Evolutionary conservation across 2,888 invertebrate genomes (phyloP), one percentile per base, ranked within the genome.

Genomic region (Agrotis exclamationis): DNA sequence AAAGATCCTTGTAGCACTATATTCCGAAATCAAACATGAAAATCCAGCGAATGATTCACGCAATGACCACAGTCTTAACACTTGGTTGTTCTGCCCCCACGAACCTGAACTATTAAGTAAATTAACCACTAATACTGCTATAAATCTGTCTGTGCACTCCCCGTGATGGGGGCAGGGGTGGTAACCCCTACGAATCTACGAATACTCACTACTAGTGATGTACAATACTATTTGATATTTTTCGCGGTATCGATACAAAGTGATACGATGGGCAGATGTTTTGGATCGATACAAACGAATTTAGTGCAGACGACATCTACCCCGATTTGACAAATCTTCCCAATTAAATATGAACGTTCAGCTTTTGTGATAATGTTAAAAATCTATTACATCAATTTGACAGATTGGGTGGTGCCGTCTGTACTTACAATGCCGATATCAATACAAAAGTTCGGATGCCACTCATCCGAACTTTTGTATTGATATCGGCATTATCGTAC

Each of bases 111-210:
- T 89, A 88, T 89, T 89, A 90, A 90, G 83, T 89, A 87, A 90
- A 91, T 91, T 89, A 92, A 85, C 87, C 80, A 82, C 83, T 85
- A 91, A 88, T 87, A 86, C 79, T 69, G 63, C 83, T 72, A 88
- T 91, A 91, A 90, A 92, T 92, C 91, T 86, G 86, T 88, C 87
- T 85, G 78, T 86, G 86, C 89, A 89, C 88, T 88, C 85, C 70
- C 64, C 66, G 63, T 86, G 85, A 87, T 87, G 78, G 79, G 82
- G 85, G 74, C 77, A 79, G 79, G 82, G 85, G 77, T 79, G 74
- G 45, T 59, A 66, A 79, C 78, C 80, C 66, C 44, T 65, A 51
- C 53, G 67, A 54, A 69, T 65, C 44, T 65, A 51, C 53, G 67
- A 54, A 69, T 65, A 63, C 67, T 54, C 54, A 16, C 56, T 51